Base-by-base conservation (phyloP, 2,888 invertebrate genomes). In the Agrotis segetum region DNA sequence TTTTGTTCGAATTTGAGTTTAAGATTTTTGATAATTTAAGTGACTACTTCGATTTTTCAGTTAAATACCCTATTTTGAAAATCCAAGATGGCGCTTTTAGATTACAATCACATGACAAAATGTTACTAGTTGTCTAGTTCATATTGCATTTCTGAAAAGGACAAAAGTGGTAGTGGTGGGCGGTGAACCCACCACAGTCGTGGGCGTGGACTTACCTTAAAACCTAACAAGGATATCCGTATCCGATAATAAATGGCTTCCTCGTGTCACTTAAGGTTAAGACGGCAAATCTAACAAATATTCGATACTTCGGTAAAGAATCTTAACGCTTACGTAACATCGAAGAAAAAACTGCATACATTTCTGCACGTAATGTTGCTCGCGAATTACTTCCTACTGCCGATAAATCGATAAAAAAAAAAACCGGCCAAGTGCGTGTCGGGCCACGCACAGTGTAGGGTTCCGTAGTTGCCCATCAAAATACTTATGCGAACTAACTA, bases 191-290 rank as follows among this genome's bases (percentile, higher is more conserved):
- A 63, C 50, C 24, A 68, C 55, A 21, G 29, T 24, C 56, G 56
- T 79, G 49, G 66, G 66, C 74, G 71, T 72, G 21, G 44, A 53
- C 56, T 70, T 81, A 63, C 72, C 68, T 64, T 84, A 75, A 76
- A 77, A 71, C 62, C 21, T 70, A 83, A 83, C 69, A 62, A 83
- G 85, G 85, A 83, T 74, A 75, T 84, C 82, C 82, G 74, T 44
- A 82, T 79, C 29, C 59, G 40, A 79, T 71, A 71, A 65, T 73
- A 63, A 73, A 84, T 74, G 63, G 71, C 63, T 75, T 84, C 85
- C 79, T 83, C 56, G 11, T 60, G 44, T 55, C 66, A 73, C 44
- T 50, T 34, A 77, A 84, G 68, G 65, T 80, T 67, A 61, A 56
- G 17, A 4, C 19, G 46, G 49, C 24, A 63, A 29, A 46, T 52